Base-by-base conservation (phyloP, 2,797 vertebrate genomes). In the Petrocephalus schoutedeni region DNA sequence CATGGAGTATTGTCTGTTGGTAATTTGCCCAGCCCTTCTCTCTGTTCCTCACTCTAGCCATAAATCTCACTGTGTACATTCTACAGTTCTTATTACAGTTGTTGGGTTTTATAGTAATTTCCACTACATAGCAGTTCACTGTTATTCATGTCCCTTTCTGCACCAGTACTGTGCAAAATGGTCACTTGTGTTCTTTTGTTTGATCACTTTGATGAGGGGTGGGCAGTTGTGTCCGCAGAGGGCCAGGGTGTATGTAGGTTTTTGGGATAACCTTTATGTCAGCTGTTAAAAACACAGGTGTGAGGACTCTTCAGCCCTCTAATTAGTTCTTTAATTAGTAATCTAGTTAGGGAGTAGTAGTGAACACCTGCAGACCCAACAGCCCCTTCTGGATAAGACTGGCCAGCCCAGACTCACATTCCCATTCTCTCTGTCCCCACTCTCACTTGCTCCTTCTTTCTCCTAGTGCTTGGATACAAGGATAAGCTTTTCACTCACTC, bases 401-500 rank as follows among this genome's bases (percentile, higher is more conserved):
- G 8, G 9, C 2, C 23, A 28, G 3, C 28, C 64, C 64, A 32
- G 64, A 32, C 28, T 36, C 32, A 16, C 28, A 71, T 36, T 36
- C 28, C n/a, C 21, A 12, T 51, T 51, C 49, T 86, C 3, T 86
- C 91, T 94, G 91, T 93, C 90, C 4, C 94, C 88, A 92, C 94
- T 89, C 83, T 92, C 53, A 90, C 88, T 88, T 88, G 2, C 10
- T 87, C 3, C 56, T 88, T 91, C 93, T 89, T 92, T 89, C 14
- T 93, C 87, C 87, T 96, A 99, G 98, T 99, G 93, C 96, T 98
- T 95, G 97, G 96, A 94, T 97, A 97, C 97, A 98, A 96, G 97
- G 96, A 97, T 97, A 98, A 98, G 94, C 96, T 97, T 93, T 97
- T 98, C 95, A 97, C 96, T 96, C 97, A 98, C 93, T 97, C 98